Evolutionary conservation across 2,888 invertebrate genomes (phyloP), one percentile per base, ranked within the genome.

Genomic region (Galerucella calmariensis): DNA sequence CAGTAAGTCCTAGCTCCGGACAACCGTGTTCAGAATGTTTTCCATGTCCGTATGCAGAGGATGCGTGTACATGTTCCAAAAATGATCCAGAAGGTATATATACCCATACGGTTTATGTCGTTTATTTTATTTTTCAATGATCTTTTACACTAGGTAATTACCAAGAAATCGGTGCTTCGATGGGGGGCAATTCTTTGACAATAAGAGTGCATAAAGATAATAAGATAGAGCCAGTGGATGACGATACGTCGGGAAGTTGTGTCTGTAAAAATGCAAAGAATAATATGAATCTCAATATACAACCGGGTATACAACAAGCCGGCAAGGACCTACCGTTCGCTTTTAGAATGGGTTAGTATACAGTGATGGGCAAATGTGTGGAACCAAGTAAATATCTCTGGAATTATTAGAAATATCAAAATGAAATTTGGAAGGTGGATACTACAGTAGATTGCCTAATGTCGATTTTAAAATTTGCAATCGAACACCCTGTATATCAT

Each of bases 101-200:
- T 58, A 58, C 20, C 14, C 2, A 58, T 9, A 24, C 24, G 16
- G 10, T 24, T 24, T 48, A 4, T 48, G 11, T 14, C 14, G 4
- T 48, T 14, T 48, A 14, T 48, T 48, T 48, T 48, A 48, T 14
- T 11, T 14, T 12, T 14, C 14, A 48, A 14, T 48, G 4, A 48
- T 48, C 14, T 48, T 14, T 48, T 14, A 48, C 48, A 12, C 12
- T 44, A 63, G 85, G 88, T 86, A 88, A 88, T 53, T 92, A 90
- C 79, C 92, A 92, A 85, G 92, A 93, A 86, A 92, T 93, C 59
- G 91, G 91, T 0, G 92, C 92, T 1, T 89, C 89, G 51, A 91
- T 92, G 87, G 90, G 92, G 67, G 91, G 91, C 58, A 92, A 92
- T 82, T 90, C 91, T 81, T 86, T 93, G 16, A 91, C 91, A 77